Base-by-base conservation (phyloP, 2,113 vertebrate species). In the Marmota flaviventris region DNA sequence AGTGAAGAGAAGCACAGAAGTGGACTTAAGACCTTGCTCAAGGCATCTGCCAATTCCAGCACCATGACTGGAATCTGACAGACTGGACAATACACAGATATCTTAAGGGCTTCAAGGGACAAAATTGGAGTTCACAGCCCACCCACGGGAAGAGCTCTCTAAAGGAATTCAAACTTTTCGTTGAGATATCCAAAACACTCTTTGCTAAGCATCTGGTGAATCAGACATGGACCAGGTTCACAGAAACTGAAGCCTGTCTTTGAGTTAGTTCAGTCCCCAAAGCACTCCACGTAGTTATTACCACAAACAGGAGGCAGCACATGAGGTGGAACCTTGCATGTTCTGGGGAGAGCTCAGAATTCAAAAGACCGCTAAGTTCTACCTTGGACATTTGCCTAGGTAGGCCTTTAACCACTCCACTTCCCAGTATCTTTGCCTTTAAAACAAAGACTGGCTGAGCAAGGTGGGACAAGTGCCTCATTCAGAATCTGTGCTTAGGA, bases 401-500 rank as follows among this genome's bases (percentile, higher is more conserved):
- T 10, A 27, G 61, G 34, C 34, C 83, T 79, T 88, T 39, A 58
- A 42, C 14, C 42, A 94, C 78, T 83, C 58, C 58, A 5, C 8
- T 51, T 29, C 7, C 22, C 70, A 48, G 32, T 16, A 22, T 29
- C 53, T 86, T 70, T 51, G 48, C 12, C 56, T 27, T 73, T 78
- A 58, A 89, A 82, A 65, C 4, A 29, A 25, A 51, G 63, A 18
- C 51, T 37, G 14, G 16, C 37, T 16, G 5, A 56, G 29, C 32
- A n/a, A 18, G 2, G 0, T 45, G 32, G 32, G 29, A 58, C 25
- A 67, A 56, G 29, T 3, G 24, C 63, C 16, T 17, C 69, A 17
- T 17, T 7, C 12, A 4, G 1, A 4, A 11, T n/a, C 12, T 1
- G 13, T 9, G 24, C n/a, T n/a, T 17, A 8, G 67, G 18, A 18